Evolutionary conservation across 1,140 invertebrate genomes (phyloP).

Genomic region (Caenorhabditis remanei): DNA sequence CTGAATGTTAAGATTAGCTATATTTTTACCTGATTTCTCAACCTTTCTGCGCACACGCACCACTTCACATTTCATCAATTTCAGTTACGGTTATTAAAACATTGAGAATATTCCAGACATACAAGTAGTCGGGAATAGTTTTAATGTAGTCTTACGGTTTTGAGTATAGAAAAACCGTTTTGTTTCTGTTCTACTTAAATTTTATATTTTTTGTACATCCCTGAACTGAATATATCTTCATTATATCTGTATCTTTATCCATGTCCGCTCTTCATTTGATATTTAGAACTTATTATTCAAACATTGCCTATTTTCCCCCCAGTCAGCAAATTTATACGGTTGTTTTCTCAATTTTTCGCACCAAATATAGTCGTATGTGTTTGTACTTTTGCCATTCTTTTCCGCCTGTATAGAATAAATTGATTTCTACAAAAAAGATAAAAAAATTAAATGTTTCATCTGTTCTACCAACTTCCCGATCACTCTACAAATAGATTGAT

Average conservation of each 20-base stretch:
- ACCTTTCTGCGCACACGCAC: background rate
- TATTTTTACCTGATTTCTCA: background rate
- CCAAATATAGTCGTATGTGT: background rate
- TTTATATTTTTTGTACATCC: conserved; percentile 3
- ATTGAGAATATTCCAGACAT: background rate
- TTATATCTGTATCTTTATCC: background rate
- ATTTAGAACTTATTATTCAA: too few relatives aligned
- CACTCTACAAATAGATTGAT: too few relatives aligned
- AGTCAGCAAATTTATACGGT: conserved; percentile 40
- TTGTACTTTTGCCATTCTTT: conserved; percentile 13
- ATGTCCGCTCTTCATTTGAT: background rate
- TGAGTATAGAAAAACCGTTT: background rate
- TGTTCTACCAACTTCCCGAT: too few relatives aligned
- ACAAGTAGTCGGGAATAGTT: background rate
- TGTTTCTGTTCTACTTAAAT: background rate
- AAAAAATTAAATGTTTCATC: too few relatives aligned
- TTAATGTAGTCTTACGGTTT: background rate
- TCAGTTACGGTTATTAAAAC: background rate
- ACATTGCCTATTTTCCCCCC: background rate
- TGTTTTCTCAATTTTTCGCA: background rate
- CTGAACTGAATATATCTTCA: background rate
- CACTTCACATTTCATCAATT: conserved; percentile 27
- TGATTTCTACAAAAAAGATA: background rate
- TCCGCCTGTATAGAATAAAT: conserved; percentile 28
- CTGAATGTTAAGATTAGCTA: background rate